Percentiles rank a stretch among this genome's conserved stretches.
phyloP scores from a whole-genome alignment of 2,113 vertebrate species.

The Sorex araneus region DNA sequence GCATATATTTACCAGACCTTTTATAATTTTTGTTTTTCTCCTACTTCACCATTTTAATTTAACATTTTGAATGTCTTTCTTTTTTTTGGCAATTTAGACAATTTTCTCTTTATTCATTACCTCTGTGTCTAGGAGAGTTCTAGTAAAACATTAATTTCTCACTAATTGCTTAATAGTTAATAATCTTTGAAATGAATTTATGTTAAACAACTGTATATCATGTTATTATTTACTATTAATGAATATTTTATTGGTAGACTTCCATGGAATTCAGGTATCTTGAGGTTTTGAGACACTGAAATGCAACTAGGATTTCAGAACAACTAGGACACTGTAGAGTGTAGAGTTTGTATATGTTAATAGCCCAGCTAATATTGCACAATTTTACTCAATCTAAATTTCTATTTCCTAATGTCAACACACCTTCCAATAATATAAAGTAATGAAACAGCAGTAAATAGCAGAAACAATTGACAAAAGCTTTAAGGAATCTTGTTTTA shows the following conservation, averaged over 20 bases:
- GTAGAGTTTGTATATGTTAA: constrained; percentile 42
- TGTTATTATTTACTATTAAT: constrained; percentile 64
- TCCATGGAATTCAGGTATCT: constrained; percentile 53
- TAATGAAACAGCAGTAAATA: constrained; percentile 46
- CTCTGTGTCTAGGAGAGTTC: constrained; percentile 12
- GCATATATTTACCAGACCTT: background rate
- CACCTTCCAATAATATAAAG: constrained; percentile 37
- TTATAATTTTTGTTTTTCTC: constrained; percentile 19
- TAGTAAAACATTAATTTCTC: background rate
- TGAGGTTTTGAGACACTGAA: background rate
- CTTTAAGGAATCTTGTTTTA: background rate
- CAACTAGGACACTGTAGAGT: background rate
- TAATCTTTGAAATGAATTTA: constrained; percentile 63
- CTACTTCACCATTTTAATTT: background rate
- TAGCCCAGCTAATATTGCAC: constrained; percentile 59
- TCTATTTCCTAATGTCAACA: constrained; percentile 36
- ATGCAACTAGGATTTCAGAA: constrained; percentile 28
- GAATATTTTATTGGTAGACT: constrained; percentile 53
- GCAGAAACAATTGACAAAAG: background rate
- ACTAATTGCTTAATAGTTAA: constrained; percentile 65
- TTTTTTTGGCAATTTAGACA: constrained; percentile 12
- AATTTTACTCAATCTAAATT: constrained; percentile 69
- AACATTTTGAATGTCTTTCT: constrained; percentile 2
- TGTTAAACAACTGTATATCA: constrained; percentile 43
- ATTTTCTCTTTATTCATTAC: constrained; percentile 21